Evolutionary conservation across 2,888 invertebrate genomes (phyloP), one percentile per base, ranked within the genome.

Genomic region (Rhamnusium bicolor): DNA sequence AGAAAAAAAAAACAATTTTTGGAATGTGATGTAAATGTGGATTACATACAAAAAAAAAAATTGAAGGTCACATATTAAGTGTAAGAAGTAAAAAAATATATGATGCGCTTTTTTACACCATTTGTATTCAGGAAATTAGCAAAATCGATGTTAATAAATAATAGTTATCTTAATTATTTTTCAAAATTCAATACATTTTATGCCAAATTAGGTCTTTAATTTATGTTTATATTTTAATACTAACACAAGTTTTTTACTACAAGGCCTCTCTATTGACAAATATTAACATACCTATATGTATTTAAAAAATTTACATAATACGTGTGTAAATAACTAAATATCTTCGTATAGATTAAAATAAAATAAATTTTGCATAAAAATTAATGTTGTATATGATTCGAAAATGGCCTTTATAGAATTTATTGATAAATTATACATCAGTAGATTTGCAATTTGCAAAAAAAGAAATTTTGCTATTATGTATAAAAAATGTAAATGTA

Each of bases 1-100:
- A n/a, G 53, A 65, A 65, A 29, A 29, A 21, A 63, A 49, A 19
- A n/a, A 14, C n/a, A 40, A 51, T 51, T 63, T 65, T n/a, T 49
- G 27, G 27, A 51, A 63, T 18, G 51, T 32, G 32, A 51, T 16
- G 47, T n/a, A 24, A 4, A 24, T 24, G 24, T 40, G 16, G 65
- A 65, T 65, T 51, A 51, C 53, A 21, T 8, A 21, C 16, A 21
- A 10, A 51, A 51, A 14, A 65, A 65, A 40, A 60, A 60, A 1
- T 16, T 29, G 65, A 65, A 53, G 65, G 65, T 29, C 24, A n/a
- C 47, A 47, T 27, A 24, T 47, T 4, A n/a, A 24, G 14, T 8
- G 12, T 32, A 32, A 32, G 12, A 10, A 32, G 12, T 32, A 5
- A n/a, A n/a, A 6, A 24, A 24, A 24, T 24, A 24, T 24, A 24